Percentiles rank a stretch among this genome's conserved stretches.
phyloP scores from a whole-genome alignment of 2,888 invertebrate species.

The Brachyptera putata region DNA sequence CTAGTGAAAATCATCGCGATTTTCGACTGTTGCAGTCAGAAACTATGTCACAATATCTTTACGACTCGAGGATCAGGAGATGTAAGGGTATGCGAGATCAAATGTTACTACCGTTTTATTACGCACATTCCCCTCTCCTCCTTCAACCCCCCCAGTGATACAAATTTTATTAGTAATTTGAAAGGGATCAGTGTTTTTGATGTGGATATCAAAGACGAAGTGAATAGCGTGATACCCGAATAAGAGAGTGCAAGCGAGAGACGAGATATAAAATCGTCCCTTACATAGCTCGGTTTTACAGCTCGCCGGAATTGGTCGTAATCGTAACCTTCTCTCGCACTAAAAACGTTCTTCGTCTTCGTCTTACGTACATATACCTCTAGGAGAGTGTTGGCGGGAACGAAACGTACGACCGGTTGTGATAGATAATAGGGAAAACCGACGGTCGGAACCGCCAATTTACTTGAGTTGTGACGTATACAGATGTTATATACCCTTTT shows the following conservation, averaged over 20 bases:
- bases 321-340: constrained; percentile 22
- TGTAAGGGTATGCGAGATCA: constrained; percentile 21
- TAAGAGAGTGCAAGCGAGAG: too few species aligned
- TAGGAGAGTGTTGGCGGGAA: background rate
- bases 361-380: constrained; percentile 10
- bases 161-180: constrained; percentile 23
- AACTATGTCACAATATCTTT: constrained; percentile 19
- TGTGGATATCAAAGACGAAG: constrained; percentile 18
- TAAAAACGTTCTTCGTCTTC: too few species aligned
- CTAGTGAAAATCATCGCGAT: too few species aligned
- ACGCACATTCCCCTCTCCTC: constrained; percentile 11
- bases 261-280: constrained; percentile 7
- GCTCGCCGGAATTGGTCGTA: constrained; percentile 31
- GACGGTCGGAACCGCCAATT: too few species aligned
- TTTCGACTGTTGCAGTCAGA: background rate
- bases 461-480: too few species aligned
- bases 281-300: constrained; percentile 28
- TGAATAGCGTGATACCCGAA: constrained; percentile 21
- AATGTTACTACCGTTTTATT: constrained; percentile 20
- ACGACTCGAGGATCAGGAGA: constrained; percentile 20
- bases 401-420: too few species aligned
- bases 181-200: constrained; percentile 23
- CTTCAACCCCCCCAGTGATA: constrained; percentile 10
- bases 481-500: too few species aligned
- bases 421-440: too few species aligned